These are phyloP conservation scores for Synanthedon andrenaeformis DNA, from an alignment of 2,888 invertebrate genomes.

Conservation along the genomic window DNA sequence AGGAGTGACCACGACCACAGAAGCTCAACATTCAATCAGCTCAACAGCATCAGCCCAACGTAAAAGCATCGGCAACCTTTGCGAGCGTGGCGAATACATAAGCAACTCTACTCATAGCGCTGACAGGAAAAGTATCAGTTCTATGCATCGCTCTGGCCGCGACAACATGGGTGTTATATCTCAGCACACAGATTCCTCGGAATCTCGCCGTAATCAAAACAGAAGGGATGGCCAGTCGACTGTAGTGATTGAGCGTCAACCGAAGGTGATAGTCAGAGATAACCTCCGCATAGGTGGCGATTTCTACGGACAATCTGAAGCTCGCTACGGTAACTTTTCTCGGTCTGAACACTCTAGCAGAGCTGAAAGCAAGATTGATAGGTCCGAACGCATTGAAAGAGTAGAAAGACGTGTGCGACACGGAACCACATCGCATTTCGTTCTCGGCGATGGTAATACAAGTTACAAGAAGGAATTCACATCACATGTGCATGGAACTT, in stretches of 20 bases:
- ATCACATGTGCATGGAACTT: slow-evolving; percentile 78
- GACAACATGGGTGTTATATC: slow-evolving; percentile 63
- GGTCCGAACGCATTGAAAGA: slow-evolving; percentile 70
- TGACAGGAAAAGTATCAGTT: slow-evolving; percentile 82
- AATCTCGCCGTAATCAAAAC: slow-evolving; percentile 37
- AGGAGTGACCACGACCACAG: slow-evolving; percentile 75
- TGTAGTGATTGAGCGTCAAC: slow-evolving; percentile 70
- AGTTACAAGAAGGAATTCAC: slow-evolving; percentile 84
- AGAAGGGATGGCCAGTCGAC: slow-evolving; percentile 69
- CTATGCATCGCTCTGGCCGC: slow-evolving; percentile 78
- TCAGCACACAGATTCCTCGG: slow-evolving; percentile 60
- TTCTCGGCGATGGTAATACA: slow-evolving; percentile 76
- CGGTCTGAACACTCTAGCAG: slow-evolving; percentile 56
- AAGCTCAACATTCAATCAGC: slow-evolving; percentile 78
- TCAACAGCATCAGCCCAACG: slow-evolving; percentile 83
- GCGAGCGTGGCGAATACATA: slow-evolving; percentile 78
- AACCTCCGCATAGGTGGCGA: slow-evolving; percentile 79
- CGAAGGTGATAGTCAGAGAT: slow-evolving; percentile 72
- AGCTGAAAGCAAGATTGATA: slow-evolving; percentile 34
- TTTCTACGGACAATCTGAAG: slow-evolving; percentile 80
- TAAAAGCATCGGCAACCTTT: slow-evolving; percentile 83
- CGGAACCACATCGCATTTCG: slow-evolving; percentile 81
- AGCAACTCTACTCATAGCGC: slow-evolving; percentile 75
- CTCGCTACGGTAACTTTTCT: slow-evolving; percentile 77
- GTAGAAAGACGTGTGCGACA: slow-evolving; percentile 72